Evolutionary conservation across 1,140 invertebrate genomes (phyloP), one percentile per base, ranked within the genome.

Genomic region (Drosophila baimaii): DNA sequence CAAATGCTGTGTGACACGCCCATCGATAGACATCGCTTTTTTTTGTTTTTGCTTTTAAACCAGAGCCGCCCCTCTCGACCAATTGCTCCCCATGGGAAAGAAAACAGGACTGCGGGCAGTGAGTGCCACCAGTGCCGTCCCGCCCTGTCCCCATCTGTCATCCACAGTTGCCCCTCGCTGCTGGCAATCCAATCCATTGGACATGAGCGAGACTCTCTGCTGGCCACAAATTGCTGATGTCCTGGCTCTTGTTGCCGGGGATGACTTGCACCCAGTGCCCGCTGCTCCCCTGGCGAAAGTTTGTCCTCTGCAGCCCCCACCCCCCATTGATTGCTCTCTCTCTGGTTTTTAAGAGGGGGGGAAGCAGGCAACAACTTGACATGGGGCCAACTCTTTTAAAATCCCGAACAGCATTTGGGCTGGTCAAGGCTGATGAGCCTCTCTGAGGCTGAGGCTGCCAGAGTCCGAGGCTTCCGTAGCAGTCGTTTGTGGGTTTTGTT

Each of bases 161-260:
- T 78, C 59, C 71, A 61, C 62, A 77, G 66, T 47, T n/a, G n/a
- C 41, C 66, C 61, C 39, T 15, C 44, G 43, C 7, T 27, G 23
- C 46, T 72, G 55, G 59, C 49, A 68, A 37, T 72, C 47, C 58
- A 63, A 52, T 71, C 56, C 74, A 35, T 41, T 51, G 74, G 54
- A 77, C 73, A 77, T 54, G 54, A 54, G 63, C 33, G 73, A 77
- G 41, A 56, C 25, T 29, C 73, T 77, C 62, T 54, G 66, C 55
- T 21, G 59, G 71, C 71, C 72, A 75, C 72, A 75, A 75, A 75
- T 77, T 77, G 75, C 74, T 55, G 64, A 61, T 77, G 63, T 77
- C 73, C 73, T 61, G 56, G 57, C 57, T 47, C 44, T 56, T 54
- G 37, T 52, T 31, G 17, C 33, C 13, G 41, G 39, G 41, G 39